phyloP scores from a whole-genome alignment of 2,113 vertebrate species.

The Calonectris borealis region DNA sequence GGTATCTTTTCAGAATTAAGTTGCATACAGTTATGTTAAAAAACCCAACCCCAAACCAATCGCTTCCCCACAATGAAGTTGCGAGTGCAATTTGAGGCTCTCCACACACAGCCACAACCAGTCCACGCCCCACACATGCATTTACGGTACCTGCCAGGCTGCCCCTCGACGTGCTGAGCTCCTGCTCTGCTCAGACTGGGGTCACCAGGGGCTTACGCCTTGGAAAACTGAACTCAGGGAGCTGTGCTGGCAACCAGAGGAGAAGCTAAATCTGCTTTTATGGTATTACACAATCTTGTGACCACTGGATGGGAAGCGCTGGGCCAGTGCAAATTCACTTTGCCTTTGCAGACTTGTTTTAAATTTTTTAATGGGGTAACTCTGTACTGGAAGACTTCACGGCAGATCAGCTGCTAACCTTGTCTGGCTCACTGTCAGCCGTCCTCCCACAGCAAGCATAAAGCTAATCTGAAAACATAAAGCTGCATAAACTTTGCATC shows the following conservation, averaged over 20 bases:
- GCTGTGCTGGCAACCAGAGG: neutral
- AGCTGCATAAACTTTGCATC: conserved; percentile 50
- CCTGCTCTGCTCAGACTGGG: neutral
- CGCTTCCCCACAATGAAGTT: neutral
- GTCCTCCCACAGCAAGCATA: conserved; percentile 34
- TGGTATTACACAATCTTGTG: neutral
- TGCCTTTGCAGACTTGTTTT: neutral
- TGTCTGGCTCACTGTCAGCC: conserved; percentile 31
- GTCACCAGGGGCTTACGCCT: neutral
- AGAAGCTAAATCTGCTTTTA: neutral
- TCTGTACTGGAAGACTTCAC: neutral
- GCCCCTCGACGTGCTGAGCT: rapidly evolving
- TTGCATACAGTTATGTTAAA: neutral
- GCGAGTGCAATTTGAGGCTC: neutral
- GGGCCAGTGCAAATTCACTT: neutral
- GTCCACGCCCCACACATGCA: neutral
- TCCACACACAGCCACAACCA: neutral
- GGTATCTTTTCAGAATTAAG: neutral
- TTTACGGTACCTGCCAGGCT: neutral
- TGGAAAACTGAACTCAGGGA: neutral
- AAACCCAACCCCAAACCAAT: neutral
- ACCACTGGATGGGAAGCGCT: neutral
- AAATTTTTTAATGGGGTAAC: neutral
- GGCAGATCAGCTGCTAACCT: conserved; percentile 41
- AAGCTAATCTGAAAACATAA: conserved; percentile 47